Evolutionary conservation across 1,140 invertebrate genomes (phyloP), one percentile per base, ranked within the genome.

Genomic region (Lasioglossum baleicum): DNA sequence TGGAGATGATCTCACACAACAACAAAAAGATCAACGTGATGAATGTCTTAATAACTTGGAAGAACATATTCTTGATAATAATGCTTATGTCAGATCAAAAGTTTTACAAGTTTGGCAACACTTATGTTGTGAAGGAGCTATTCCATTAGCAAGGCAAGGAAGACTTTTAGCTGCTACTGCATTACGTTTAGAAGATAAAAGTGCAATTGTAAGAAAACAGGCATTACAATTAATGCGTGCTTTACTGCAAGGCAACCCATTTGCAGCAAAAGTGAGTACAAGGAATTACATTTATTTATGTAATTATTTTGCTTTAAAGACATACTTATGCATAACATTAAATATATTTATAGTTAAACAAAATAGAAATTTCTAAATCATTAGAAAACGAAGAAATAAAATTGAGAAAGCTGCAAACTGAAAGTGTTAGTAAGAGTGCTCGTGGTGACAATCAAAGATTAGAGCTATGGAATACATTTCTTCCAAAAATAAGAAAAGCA

Each of bases 71-170:
- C 95, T 96, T 82, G 98, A 98, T 91, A 87, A 95, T 1, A 96
- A 97, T 86, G 96, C 97, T 6, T 97, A 97, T 89, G 97, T 98
- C 0, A 93, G 97, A 72, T 96, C 96, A 64, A 97, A 96, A 92
- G 95, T 96, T 5, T 92, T 98, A 31, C 95, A 97, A 86, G 95
- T 96, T 67, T 97, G 96, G 96, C 94, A 95, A 84, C 93, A 94
- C 31, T 92, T 98, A 40, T 95, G 96, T 73, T 94, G 94, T 58
- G 95, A 96, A 84, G 95, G 95, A 85, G 96, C 95, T 70, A 94
- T 98, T 31, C 97, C 97, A 0, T 91, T 98, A 44, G 91, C 91
- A 1, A 92, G 95, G 74, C 95, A 97, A 82, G 94, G 94, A 15
- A 90, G 92, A 20, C 93, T 98, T 68, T 92, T 97, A 56, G 92